phyloP scores from a whole-genome alignment of 2,113 vertebrate species.

The Fulmarus glacialis region DNA sequence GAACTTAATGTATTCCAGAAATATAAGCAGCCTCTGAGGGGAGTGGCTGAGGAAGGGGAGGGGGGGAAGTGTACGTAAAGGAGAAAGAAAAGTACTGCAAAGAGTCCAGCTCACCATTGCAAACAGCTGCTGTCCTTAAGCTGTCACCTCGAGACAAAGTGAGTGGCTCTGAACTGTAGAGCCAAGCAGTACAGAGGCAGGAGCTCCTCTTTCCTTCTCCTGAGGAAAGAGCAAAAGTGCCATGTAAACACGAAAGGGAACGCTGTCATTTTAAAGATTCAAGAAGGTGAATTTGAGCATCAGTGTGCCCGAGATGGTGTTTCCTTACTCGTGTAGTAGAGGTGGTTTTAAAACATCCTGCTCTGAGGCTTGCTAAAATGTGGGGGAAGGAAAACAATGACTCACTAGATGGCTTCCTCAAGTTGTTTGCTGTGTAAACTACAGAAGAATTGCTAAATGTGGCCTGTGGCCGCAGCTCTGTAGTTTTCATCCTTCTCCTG shows the following conservation, averaged over 20 bases:
- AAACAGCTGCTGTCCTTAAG: background rate
- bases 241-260: background rate
- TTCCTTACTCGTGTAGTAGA: background rate
- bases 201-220: background rate
- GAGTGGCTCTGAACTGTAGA: background rate
- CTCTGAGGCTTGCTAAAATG: background rate
- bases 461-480: rapidly evolving
- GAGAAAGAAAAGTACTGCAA: background rate
- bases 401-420: background rate
- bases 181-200: background rate
- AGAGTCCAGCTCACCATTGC: background rate
- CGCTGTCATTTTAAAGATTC: background rate
- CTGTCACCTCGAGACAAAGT: background rate
- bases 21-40: background rate
- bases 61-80: background rate
- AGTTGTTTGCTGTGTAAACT: background rate
- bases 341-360: background rate
- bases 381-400: background rate
- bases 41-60: background rate
- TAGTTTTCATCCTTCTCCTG: background rate
- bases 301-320: background rate
- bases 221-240: background rate
- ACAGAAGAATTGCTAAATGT: background rate
- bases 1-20: background rate
- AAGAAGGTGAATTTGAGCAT: background rate